Percentiles rank a stretch among this genome's conserved stretches.
These are phyloP conservation scores for Coregonus suidteri DNA, from an alignment of 2,797 vertebrate genomes.

Conservation along the genomic window DNA sequence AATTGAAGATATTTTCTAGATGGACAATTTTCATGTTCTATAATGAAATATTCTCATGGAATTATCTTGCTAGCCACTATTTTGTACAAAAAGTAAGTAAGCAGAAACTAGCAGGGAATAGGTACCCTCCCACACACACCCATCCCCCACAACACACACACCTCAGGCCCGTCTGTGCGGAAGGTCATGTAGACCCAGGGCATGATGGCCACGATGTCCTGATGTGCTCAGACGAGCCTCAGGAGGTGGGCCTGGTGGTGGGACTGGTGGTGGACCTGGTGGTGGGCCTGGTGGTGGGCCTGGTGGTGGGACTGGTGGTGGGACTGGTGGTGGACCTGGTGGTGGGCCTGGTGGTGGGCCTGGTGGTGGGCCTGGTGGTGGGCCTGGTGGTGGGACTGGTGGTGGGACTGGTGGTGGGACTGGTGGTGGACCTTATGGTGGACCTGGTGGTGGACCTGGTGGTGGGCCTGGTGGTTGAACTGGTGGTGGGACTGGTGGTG, in stretches of 20 bases:
- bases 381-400: no score
- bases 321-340: no score
- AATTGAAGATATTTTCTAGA: slow-evolving; percentile 2
- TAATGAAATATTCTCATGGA: neutral
- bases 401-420: no score
- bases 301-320: no score
- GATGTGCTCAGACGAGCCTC: slow-evolving; percentile 70
- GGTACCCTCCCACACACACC: neutral
- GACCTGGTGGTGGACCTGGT: no score
- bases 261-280: no score
- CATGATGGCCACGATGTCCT: slow-evolving; percentile 76
- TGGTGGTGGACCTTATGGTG: no score
- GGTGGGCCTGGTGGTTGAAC: no score
- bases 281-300: no score
- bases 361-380: no score
- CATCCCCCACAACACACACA: slow-evolving; percentile 39
- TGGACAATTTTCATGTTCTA: slow-evolving; percentile 3
- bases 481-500: no score
- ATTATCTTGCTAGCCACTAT: neutral
- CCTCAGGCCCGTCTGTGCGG: slow-evolving; percentile 79
- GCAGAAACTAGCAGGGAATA: neutral
- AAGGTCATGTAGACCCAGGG: slow-evolving; percentile 76
- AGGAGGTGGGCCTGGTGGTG: slow-evolving; percentile 49
- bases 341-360: no score
- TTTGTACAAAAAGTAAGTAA: neutral